A percentile compares a stretch with the other conserved stretches of the same genome.
phyloP scores from a whole-genome alignment of 2,797 vertebrate genomes.

The Sebastes trivittatus region DNA sequence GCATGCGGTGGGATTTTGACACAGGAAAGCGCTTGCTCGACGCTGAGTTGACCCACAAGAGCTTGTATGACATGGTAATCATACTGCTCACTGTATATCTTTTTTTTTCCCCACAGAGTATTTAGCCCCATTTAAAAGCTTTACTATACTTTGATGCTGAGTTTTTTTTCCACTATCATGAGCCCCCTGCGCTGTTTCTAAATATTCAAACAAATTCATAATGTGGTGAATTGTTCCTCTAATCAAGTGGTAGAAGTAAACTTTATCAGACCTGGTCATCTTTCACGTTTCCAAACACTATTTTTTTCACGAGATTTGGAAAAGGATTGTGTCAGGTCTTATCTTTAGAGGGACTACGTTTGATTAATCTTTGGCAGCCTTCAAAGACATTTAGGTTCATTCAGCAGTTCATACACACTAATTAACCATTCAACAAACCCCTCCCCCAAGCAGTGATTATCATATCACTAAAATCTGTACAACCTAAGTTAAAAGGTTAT shows the following conservation, averaged over 20 bases:
- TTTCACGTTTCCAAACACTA: neutral
- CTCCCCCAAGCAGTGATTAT: neutral
- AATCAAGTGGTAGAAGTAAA: neutral
- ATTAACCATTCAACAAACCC: neutral
- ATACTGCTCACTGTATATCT: conserved; percentile 10
- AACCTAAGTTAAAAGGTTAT: no score
- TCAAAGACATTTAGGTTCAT: neutral
- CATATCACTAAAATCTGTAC: no score
- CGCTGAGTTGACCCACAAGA: conserved; percentile 13
- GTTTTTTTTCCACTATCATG: neutral
- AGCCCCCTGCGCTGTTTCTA: neutral
- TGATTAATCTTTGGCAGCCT: neutral
- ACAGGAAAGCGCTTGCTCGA: conserved; percentile 9
- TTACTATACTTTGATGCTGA: conserved; percentile 12
- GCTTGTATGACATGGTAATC: conserved; percentile 55
- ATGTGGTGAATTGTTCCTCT: neutral
- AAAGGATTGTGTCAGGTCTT: neutral
- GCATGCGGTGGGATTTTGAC: conserved; percentile 43
- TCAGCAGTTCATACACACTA: neutral
- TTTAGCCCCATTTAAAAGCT: conserved; percentile 29
- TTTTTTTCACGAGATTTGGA: neutral
- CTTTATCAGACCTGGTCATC: neutral
- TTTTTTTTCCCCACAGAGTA: conserved; percentile 3
- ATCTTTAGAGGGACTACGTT: neutral
- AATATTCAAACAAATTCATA: conserved; percentile 29